Evolutionary conservation across 2,888 invertebrate species (phyloP).

Genomic region (Ctenicera cuprea): DNA sequence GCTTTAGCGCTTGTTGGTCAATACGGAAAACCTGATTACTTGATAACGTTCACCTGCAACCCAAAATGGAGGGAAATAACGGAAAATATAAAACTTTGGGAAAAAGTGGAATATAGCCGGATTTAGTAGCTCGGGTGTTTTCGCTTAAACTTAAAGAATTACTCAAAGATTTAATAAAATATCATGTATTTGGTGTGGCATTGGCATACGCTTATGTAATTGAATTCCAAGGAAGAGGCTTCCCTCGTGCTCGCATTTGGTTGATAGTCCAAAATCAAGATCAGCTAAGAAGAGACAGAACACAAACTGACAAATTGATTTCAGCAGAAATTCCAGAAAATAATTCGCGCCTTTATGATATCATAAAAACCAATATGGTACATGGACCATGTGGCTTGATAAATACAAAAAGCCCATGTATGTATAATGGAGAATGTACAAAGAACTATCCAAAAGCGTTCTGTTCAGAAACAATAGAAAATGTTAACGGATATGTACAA

Average conservation of each 20-base stretch:
- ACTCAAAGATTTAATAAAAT: constrained; percentile 36
- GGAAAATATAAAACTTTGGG: constrained; percentile 60
- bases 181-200: constrained; percentile 38
- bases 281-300: background rate
- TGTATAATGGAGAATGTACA: constrained; percentile 58
- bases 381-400: constrained; percentile 39
- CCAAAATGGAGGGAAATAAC: constrained; percentile 69
- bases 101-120: constrained; percentile 65
- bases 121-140: constrained; percentile 61
- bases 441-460: constrained; percentile 60
- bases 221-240: constrained; percentile 56
- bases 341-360: constrained; percentile 60
- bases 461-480: constrained; percentile 11
- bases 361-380: constrained; percentile 61
- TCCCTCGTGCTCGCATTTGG: constrained; percentile 33
- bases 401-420: constrained; percentile 47
- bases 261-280: constrained; percentile 2
- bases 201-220: constrained; percentile 47
- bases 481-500: constrained; percentile 60
- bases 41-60: constrained; percentile 71
- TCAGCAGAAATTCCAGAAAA: constrained; percentile 65
- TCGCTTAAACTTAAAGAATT: constrained; percentile 49
- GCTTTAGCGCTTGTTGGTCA: constrained; percentile 70
- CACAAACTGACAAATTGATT: constrained; percentile 25
- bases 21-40: constrained; percentile 65